Evolutionary conservation across 2,888 invertebrate genomes (phyloP).

Genomic region (Sminthurinus aureus): DNA sequence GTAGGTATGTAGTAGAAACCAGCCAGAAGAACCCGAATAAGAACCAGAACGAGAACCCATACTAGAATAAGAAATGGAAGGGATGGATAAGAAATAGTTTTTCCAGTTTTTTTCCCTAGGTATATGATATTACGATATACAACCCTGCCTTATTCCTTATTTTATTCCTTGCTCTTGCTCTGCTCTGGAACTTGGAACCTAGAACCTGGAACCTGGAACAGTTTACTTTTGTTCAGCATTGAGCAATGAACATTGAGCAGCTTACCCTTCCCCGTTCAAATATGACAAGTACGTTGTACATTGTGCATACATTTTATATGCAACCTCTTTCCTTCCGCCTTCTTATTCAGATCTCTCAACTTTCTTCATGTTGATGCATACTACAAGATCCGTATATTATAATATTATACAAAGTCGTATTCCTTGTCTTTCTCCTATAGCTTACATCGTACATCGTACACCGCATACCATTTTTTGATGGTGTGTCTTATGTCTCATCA

Average conservation of each 20-base stretch:
- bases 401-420: no score
- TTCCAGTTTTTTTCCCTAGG: background rate
- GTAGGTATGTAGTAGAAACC: background rate
- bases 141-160: no score
- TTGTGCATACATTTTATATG: background rate
- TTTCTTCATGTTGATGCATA: background rate
- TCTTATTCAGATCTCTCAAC: no score
- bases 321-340: background rate
- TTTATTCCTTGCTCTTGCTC: no score
- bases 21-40: background rate
- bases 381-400: background rate
- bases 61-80: constrained; percentile 14
- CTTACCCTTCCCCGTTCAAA: background rate
- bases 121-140: background rate
- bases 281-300: background rate
- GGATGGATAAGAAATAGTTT: constrained; percentile 4
- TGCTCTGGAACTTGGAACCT: no score
- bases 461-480: no score
- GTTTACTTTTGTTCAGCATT: no score
- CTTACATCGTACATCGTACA: no score
- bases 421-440: no score
- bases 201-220: no score
- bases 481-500: no score
- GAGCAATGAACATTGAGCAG: no score
- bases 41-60: background rate